Base-by-base conservation (phyloP, 2,888 invertebrate species). In the Brachyptera putata region DNA sequence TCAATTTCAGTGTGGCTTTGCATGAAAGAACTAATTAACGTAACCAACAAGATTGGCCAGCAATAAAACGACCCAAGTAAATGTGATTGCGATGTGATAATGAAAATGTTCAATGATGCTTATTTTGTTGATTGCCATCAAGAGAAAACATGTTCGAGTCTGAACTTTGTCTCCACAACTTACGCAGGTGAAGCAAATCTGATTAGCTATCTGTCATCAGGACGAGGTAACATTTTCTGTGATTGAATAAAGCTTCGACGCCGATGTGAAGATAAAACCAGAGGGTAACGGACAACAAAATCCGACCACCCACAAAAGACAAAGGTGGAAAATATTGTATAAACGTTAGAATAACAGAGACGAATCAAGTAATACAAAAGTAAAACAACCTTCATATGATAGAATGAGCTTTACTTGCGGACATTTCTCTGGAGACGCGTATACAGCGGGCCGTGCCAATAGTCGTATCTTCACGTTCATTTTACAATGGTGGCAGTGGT, bases 21-120 rank as follows among this genome's bases (percentile, higher is more conserved):
- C 16, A 16, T 55, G 49, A 61, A 61, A 61, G 61, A 61, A 61
- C 58, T 61, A 46, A 61, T 61, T 58, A 61, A 55, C 58, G 49
- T 21, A 57, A 25, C 43, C 21, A 34, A 36, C 25, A 34, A 7
- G 43, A 41, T 53, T 41, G 25, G 5, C 18, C 55, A 46, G 26
- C 46, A 48, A 30, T 26, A 48, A 34, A 57, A 25, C 25, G 25
- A 49, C 36, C 53, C 21, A 34, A 22, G 14, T 13, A 48, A 37
- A 58, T 50, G 43, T 61, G 48, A 61, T 61, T 61, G 57, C 43
- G 58, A 48, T 58, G 14, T 58, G 41, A 61, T 58, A 55, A 58
- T 48, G 58, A 49, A 43, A 53, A 57, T 43, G 36, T 16, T 13
- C 49, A 50, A 24, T 16, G 26, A 22, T 25, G 30, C 24, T 50